These are phyloP conservation scores for Gouania willdenowi DNA, from an alignment of 2,797 vertebrate species.

Conservation along the genomic window DNA sequence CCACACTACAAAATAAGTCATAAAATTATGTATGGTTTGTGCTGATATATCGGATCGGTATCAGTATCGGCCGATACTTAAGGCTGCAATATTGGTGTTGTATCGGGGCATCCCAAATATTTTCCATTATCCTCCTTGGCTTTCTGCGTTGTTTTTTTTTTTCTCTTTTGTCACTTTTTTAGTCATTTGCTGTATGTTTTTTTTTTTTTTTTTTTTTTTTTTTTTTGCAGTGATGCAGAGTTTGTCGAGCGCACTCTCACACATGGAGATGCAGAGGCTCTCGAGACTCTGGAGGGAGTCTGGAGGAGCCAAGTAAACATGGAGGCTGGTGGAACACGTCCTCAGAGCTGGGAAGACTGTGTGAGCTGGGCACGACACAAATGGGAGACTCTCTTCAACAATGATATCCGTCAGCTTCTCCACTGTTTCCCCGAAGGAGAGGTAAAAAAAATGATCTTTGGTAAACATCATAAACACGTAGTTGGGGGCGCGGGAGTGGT, in stretches of 20 bases:
- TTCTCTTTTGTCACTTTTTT: not conserved
- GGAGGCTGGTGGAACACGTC: conserved; percentile 55
- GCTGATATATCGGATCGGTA: too few relatives aligned
- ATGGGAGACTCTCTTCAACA: conserved; percentile 81
- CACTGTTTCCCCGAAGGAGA: conserved; percentile 70
- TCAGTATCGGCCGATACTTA: too few relatives aligned
- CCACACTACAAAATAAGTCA: too few relatives aligned
- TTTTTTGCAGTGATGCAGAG: conserved; percentile 62
- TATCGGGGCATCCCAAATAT: too few relatives aligned
- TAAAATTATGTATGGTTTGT: too few relatives aligned
- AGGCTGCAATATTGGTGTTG: too few relatives aligned
- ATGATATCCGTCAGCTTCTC: conserved; percentile 77
- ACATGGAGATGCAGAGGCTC: conserved; percentile 53
- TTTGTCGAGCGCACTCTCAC: conserved; percentile 57
- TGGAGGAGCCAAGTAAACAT: conserved; percentile 51
- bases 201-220: not conserved
- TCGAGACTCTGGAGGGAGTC: conserved; percentile 69
- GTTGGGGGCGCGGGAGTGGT: too few relatives aligned
- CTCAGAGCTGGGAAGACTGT: conserved; percentile 77
- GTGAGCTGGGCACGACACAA: conserved; percentile 79
- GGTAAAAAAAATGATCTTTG: too few relatives aligned
- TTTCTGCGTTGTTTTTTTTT: not conserved
- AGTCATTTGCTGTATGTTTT: not conserved
- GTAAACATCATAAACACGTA: not conserved
- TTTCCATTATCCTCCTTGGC: too few relatives aligned